phyloP scores from a whole-genome alignment of 2,113 vertebrate genomes.

The Antennarius striatus region DNA sequence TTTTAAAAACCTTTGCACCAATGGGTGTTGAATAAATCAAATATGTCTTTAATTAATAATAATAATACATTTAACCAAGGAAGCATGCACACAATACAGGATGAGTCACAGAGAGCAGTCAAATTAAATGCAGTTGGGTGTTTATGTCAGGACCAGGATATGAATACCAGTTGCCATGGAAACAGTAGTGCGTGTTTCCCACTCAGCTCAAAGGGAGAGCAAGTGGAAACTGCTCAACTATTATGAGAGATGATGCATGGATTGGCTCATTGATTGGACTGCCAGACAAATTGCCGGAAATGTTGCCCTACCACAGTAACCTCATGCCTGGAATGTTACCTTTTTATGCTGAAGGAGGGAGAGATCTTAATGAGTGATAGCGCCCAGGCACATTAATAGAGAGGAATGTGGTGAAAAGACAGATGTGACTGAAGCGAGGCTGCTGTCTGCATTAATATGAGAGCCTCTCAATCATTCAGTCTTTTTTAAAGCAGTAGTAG shows the following conservation, averaged over 20 bases:
- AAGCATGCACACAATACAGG: slow-evolving; percentile 18
- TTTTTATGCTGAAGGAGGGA: neutral
- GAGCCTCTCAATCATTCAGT: neutral
- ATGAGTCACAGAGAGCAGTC: slow-evolving; percentile 48
- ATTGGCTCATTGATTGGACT: slow-evolving; percentile 56
- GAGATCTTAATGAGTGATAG: slow-evolving; percentile 47
- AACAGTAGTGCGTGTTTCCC: slow-evolving; percentile 66
- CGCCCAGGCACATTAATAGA: neutral
- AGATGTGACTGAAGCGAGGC: neutral
- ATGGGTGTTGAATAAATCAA: neutral
- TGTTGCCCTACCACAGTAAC: slow-evolving; percentile 6
- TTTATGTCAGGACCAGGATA: slow-evolving; percentile 41
- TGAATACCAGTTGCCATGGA: slow-evolving; percentile 66
- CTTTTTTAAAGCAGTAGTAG: neutral
- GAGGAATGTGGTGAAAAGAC: neutral
- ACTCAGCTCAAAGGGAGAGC: slow-evolving; percentile 56
- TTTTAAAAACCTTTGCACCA: no score
- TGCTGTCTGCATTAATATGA: neutral
- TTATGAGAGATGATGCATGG: slow-evolving; percentile 54
- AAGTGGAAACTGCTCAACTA: slow-evolving; percentile 50
- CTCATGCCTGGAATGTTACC: slow-evolving; percentile 6
- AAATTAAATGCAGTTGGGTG: slow-evolving; percentile 62
- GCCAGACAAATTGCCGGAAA: slow-evolving; percentile 37
- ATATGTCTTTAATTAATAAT: neutral
- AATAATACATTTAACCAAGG: slow-evolving; percentile 13